Conservation (phyloP, 2,113 vertebrate species). For the Petroica traversi region DNA sequence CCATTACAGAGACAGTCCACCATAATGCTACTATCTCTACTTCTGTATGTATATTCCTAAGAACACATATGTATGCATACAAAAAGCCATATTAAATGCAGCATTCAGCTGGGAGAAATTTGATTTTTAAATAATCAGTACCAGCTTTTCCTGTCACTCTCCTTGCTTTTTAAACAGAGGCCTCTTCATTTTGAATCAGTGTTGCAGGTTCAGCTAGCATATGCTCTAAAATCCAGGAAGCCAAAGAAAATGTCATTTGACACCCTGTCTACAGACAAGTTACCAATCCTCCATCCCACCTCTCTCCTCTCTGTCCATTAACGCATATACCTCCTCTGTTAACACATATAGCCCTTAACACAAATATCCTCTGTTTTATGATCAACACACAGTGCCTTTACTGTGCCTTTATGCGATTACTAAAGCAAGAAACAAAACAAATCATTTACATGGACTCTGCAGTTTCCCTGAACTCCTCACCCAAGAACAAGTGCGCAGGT, state of each 20-base stretch:
- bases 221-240: not conserved
- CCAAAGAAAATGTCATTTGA: not conserved
- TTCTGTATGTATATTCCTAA: not conserved
- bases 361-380: not conserved
- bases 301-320: not conserved
- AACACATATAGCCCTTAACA: too few species aligned
- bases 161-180: not conserved
- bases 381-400: accelerated
- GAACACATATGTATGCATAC: not conserved
- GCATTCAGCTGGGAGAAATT: not conserved
- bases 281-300: not conserved
- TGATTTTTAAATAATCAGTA: not conserved
- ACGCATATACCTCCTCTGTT: accelerated
- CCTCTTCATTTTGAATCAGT: not conserved
- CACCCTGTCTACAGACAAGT: not conserved
- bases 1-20: not conserved
- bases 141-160: not conserved
- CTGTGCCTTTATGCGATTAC: too few species aligned
- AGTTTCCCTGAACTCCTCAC: not conserved
- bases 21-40: not conserved
- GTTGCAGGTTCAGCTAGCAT: not conserved
- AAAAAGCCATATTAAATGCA: not conserved
- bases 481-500: not conserved
- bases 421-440: not conserved
- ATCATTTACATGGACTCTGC: not conserved